Percentiles rank a stretch among this genome's conserved stretches.
phyloP scores from a whole-genome alignment of 1,140 invertebrate species.

The Penaeus chinensis region DNA sequence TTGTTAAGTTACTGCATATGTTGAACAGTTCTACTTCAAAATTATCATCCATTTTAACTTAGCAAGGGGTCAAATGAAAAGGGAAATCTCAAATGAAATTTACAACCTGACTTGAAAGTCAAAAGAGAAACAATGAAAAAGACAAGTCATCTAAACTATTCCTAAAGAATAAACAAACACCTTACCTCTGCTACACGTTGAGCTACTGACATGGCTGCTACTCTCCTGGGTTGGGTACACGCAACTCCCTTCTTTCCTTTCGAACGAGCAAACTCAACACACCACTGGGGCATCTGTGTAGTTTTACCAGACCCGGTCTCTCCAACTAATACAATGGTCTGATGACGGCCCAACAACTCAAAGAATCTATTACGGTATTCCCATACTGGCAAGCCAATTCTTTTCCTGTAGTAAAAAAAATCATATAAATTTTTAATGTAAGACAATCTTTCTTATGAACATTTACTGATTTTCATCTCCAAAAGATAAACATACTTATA shows the following conservation, averaged over 20 bases:
- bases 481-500: neutral
- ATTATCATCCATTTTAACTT: too few relatives aligned
- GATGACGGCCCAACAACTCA: slow-evolving; percentile 87
- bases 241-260: slow-evolving; percentile 86
- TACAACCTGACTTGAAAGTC: too few relatives aligned
- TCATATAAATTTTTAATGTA: neutral
- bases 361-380: slow-evolving; percentile 97
- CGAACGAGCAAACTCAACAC: slow-evolving; percentile 82
- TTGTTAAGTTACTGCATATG: too few relatives aligned
- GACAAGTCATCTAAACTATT: too few relatives aligned
- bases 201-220: slow-evolving; percentile 99
- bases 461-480: neutral
- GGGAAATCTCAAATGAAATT: too few relatives aligned
- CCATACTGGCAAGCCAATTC: slow-evolving; percentile 94
- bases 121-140: too few relatives aligned
- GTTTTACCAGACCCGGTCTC: slow-evolving; percentile 98
- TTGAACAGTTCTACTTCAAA: too few relatives aligned
- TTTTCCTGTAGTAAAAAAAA: slow-evolving; percentile 78
- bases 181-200: slow-evolving; percentile 92
- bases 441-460: neutral
- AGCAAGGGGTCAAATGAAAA: too few relatives aligned
- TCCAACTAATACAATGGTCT: slow-evolving; percentile 93
- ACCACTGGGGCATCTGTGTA: slow-evolving; percentile 78
- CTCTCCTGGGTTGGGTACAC: slow-evolving; percentile 97
- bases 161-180: neutral